These are phyloP conservation scores for cat (Felis catus) DNA, from an alignment of 2,113 vertebrate species.

Conservation along the genomic window DNA sequence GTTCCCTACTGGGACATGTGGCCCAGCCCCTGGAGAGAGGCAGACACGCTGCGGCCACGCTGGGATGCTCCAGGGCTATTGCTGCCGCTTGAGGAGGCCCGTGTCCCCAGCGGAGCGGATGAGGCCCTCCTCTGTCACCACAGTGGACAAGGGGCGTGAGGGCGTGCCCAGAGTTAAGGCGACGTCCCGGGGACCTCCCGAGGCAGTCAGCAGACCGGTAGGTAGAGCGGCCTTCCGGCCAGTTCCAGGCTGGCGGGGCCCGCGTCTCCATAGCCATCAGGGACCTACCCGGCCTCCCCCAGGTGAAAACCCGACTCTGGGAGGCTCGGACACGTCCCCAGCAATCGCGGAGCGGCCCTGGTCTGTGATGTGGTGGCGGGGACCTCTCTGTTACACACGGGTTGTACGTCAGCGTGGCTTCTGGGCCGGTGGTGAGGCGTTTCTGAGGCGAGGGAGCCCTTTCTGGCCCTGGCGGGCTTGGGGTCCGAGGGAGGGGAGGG, in stretches of 20 bases:
- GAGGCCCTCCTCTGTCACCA: neutral
- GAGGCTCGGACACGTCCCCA: neutral
- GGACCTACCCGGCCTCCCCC: fast-evolving
- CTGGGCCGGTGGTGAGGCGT: fast-evolving
- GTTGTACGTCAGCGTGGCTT: neutral
- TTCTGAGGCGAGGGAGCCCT: neutral
- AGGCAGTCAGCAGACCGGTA: too few relatives aligned
- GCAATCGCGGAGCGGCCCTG: fast-evolving
- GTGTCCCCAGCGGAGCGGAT: fast-evolving
- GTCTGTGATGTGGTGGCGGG: neutral
- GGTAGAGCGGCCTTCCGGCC: too few relatives aligned
- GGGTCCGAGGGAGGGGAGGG: neutral
- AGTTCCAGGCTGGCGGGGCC: neutral
- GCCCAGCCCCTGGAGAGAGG: neutral
- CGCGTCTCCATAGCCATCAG: fast-evolving
- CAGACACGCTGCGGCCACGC: neutral
- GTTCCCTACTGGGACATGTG: fast-evolving
- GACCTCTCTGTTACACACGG: neutral
- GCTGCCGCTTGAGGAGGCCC: fast-evolving
- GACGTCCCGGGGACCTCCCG: neutral
- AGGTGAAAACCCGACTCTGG: fast-evolving
- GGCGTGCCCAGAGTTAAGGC: fast-evolving
- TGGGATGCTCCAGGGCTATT: fast-evolving
- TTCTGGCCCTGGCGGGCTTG: fast-evolving
- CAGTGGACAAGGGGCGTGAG: too few relatives aligned